Conservation (phyloP, 2,113 vertebrate species). For the Delphinus delphis region DNA sequence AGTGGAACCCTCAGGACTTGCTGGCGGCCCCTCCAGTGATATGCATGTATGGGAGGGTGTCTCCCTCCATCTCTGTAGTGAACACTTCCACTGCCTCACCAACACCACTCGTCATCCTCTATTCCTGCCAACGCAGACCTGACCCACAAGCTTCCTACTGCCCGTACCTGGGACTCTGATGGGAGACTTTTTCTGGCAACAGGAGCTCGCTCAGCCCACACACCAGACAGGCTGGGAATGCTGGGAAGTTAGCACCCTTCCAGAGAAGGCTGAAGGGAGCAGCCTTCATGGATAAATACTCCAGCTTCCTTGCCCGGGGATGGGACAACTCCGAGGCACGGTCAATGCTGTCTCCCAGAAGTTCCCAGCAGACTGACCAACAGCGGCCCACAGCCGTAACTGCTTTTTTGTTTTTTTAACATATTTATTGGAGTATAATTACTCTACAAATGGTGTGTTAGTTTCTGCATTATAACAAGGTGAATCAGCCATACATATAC, state of each 20-base stretch:
- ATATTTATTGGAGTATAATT: too few species aligned
- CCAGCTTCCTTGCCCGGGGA: not conserved
- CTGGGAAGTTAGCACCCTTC: not conserved
- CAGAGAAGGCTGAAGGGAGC: too few species aligned
- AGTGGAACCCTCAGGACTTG: not conserved
- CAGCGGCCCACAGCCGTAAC: too few species aligned
- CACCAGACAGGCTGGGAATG: not conserved
- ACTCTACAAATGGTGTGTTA: too few species aligned
- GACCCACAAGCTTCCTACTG: not conserved
- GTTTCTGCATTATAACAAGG: too few species aligned
- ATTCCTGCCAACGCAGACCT: not conserved
- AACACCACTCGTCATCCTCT: not conserved
- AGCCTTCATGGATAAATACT: not conserved
- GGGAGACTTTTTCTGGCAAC: not conserved
- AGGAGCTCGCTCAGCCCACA: not conserved
- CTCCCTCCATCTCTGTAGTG: not conserved
- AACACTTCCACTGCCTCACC: not conserved
- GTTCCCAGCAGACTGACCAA: not conserved
- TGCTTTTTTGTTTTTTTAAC: not conserved
- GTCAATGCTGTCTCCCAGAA: not conserved
- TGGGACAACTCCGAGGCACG: fast-evolving
- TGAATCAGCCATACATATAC: too few species aligned
- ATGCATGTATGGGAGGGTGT: fast-evolving
- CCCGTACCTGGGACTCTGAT: not conserved
- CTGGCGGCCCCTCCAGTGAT: not conserved